These are phyloP conservation scores for Chrysolina oricalcia DNA, from an alignment of 2,888 invertebrate species.

Conservation along the genomic window DNA sequence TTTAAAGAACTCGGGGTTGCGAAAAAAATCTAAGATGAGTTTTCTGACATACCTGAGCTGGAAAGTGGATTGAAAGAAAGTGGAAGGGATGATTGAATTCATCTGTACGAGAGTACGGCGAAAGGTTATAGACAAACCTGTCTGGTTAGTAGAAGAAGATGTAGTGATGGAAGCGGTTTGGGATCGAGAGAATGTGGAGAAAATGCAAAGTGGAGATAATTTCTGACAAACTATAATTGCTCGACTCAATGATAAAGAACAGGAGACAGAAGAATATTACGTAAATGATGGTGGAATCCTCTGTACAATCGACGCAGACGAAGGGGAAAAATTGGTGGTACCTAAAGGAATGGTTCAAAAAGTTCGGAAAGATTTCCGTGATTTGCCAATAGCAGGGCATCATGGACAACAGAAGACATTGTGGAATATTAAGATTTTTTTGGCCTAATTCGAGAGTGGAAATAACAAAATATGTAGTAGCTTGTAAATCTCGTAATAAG, in stretches of 20 bases:
- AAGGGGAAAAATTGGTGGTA: conserved; percentile 34
- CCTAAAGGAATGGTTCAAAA: conserved; percentile 22
- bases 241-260: too few species aligned
- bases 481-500: conserved; percentile 57
- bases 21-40: conserved; percentile 25
- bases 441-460: conserved; percentile 51
- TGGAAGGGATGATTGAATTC: conserved; percentile 31
- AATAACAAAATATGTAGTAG: conserved; percentile 51
- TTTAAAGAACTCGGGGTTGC: conserved; percentile 8
- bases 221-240: too few species aligned
- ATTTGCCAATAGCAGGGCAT: conserved; percentile 54
- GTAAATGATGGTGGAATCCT: conserved; percentile 31
- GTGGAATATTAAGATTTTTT: conserved; percentile 52
- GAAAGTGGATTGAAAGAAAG: conserved; percentile 28
- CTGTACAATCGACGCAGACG: conserved; percentile 9
- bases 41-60: conserved; percentile 19
- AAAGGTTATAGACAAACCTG: background rate
- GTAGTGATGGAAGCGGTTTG: conserved; percentile 26
- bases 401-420: conserved; percentile 54
- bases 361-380: background rate
- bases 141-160: conserved; percentile 2
- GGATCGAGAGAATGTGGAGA: conserved; percentile 25
- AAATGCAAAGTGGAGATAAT: conserved; percentile 21
- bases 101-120: background rate
- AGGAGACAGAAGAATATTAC: too few species aligned